Conservation (phyloP, 2,888 invertebrate species). For the Yponomeuta cagnagella region DNA sequence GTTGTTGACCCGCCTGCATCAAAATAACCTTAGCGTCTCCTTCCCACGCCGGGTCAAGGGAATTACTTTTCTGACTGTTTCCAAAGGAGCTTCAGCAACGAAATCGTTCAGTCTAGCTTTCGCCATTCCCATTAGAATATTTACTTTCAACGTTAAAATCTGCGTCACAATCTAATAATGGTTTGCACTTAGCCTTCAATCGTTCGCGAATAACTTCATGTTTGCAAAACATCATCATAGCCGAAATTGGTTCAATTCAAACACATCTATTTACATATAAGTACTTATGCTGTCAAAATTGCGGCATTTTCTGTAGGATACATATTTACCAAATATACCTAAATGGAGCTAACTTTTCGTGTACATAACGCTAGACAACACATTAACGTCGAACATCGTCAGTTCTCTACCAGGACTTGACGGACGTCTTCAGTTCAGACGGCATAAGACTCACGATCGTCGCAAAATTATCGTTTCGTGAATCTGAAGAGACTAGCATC, state of each 20-base stretch:
- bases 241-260: neutral
- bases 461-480: conserved; percentile 59
- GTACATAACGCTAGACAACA: neutral
- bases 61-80: conserved; percentile 18
- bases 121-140: neutral
- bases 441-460: conserved; percentile 39
- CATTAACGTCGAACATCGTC: neutral
- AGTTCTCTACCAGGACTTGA: conserved; percentile 1
- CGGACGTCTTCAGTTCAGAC: conserved; percentile 24
- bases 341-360: neutral
- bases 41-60: conserved; percentile 63
- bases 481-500: conserved; percentile 51
- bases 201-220: neutral
- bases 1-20: conserved; percentile 50
- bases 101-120: neutral
- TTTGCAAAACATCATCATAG: neutral
- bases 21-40: conserved; percentile 51
- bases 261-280: neutral
- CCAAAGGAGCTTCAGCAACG: conserved; percentile 7
- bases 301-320: neutral
- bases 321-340: neutral
- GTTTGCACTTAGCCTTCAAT: neutral
- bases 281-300: neutral
- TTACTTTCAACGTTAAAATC: neutral
- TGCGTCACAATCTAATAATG: neutral